These are phyloP conservation scores for Cottoperca gobio DNA, from an alignment of 2,797 vertebrate genomes.

Conservation along the genomic window DNA sequence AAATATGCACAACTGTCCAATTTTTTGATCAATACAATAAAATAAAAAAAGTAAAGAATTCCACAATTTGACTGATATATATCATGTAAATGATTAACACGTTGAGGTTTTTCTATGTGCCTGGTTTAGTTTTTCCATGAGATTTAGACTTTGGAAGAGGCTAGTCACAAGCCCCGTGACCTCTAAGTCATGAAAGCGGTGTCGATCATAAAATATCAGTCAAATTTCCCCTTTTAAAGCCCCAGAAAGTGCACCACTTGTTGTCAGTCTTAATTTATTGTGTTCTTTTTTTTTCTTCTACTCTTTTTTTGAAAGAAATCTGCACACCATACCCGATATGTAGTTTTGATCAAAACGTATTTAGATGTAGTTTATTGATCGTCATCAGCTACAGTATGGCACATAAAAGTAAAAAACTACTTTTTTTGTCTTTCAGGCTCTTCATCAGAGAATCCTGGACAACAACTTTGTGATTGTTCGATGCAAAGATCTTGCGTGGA, in stretches of 20 bases:
- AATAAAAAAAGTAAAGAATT: too few relatives aligned
- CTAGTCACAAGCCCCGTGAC: neutral
- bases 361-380: neutral
- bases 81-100: neutral
- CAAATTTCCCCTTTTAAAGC: neutral
- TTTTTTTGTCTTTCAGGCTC: constrained; percentile 80
- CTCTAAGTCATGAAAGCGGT: constrained; percentile 38
- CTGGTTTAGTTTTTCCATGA: neutral
- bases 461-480: constrained; percentile 90
- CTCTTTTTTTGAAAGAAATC: neutral
- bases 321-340: neutral
- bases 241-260: neutral
- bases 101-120: neutral
- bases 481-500: constrained; percentile 88
- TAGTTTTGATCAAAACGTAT: neutral
- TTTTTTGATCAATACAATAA: too few relatives aligned
- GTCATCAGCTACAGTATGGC: neutral
- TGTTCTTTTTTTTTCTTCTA: neutral
- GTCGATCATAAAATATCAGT: constrained; percentile 21
- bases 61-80: neutral
- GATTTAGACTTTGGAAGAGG: neutral
- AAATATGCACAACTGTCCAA: neutral
- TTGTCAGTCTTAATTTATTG: too few relatives aligned
- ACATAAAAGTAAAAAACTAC: neutral
- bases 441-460: constrained; percentile 91